phyloP scores from a whole-genome alignment of 2,797 vertebrate species.

The Thunnus albacares region DNA sequence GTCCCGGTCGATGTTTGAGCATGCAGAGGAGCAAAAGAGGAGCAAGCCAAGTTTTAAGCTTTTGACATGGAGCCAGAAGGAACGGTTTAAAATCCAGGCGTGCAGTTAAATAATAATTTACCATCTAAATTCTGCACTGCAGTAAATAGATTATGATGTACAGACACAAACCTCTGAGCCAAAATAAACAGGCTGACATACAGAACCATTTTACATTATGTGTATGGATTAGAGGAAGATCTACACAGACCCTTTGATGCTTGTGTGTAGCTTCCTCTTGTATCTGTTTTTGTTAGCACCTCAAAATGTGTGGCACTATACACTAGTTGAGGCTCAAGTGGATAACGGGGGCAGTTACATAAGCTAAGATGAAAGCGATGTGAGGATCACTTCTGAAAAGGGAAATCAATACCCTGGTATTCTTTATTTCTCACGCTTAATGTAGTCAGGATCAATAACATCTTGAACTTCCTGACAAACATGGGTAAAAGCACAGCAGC shows the following conservation, averaged over 20 bases:
- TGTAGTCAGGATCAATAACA: constrained; percentile 64
- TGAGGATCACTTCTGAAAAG: constrained; percentile 64
- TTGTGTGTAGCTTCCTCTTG: constrained; percentile 37
- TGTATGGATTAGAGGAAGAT: constrained; percentile 73
- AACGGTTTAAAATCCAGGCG: constrained; percentile 52
- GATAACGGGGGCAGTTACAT: constrained; percentile 79
- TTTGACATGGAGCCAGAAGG: constrained; percentile 64
- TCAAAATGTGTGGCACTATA: constrained; percentile 55
- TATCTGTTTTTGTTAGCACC: constrained; percentile 58
- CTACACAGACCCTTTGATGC: constrained; percentile 62
- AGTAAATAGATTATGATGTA: constrained; percentile 75
- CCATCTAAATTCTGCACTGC: constrained; percentile 67
- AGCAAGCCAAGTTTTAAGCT: constrained; percentile 59
- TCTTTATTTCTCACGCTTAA: constrained; percentile 62
- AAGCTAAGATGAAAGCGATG: constrained; percentile 74
- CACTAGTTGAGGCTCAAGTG: constrained; percentile 69
- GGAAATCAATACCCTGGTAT: constrained; percentile 66
- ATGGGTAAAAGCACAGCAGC: constrained; percentile 23
- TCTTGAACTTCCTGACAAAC: constrained; percentile 51
- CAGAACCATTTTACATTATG: constrained; percentile 61
- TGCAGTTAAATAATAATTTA: constrained; percentile 65
- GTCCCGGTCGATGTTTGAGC: constrained; percentile 41
- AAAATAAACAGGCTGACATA: constrained; percentile 70
- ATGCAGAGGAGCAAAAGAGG: constrained; percentile 43
- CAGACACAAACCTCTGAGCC: constrained; percentile 63